Conservation (phyloP, 2,888 invertebrate species). For the Acleris cristana region DNA sequence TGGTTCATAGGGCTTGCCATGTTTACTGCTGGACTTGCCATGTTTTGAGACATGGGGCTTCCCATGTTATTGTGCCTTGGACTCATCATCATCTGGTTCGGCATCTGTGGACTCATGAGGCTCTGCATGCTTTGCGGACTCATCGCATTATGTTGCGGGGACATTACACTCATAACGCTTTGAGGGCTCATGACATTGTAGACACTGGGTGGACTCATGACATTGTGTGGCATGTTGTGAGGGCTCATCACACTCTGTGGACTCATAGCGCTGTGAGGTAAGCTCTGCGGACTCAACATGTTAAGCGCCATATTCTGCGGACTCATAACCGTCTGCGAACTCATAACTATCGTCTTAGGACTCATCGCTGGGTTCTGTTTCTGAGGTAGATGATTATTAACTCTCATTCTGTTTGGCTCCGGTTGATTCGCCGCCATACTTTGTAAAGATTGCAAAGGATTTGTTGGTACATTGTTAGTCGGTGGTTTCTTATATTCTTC, state of each 20-base stretch:
- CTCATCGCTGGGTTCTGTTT: conserved; percentile 65
- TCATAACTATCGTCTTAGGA: conserved; percentile 72
- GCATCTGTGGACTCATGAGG: conserved; percentile 76
- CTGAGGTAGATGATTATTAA: conserved; percentile 64
- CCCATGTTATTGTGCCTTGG: conserved; percentile 70
- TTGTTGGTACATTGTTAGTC: conserved; percentile 54
- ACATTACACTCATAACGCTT: conserved; percentile 80
- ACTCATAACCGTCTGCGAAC: conserved; percentile 69
- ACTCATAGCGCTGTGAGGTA: conserved; percentile 77
- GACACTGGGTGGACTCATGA: conserved; percentile 76
- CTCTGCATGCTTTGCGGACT: conserved; percentile 79
- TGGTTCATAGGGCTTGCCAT: conserved; percentile 66
- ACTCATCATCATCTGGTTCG: conserved; percentile 78
- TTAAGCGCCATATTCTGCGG: conserved; percentile 72
- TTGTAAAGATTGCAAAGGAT: conserved; percentile 74
- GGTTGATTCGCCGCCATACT: conserved; percentile 74
- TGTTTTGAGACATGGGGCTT: conserved; percentile 64
- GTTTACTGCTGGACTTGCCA: conserved; percentile 68
- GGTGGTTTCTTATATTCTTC: conserved; percentile 64
- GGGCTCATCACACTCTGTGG: conserved; percentile 77
- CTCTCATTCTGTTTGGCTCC: conserved; percentile 69
- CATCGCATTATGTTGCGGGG: conserved; percentile 77
- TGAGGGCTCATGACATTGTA: conserved; percentile 80
- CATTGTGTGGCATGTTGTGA: conserved; percentile 64
- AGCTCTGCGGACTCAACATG: conserved; percentile 76